These are phyloP conservation scores for Tachina grossa DNA, from an alignment of 2,888 invertebrate species.

Conservation along the genomic window DNA sequence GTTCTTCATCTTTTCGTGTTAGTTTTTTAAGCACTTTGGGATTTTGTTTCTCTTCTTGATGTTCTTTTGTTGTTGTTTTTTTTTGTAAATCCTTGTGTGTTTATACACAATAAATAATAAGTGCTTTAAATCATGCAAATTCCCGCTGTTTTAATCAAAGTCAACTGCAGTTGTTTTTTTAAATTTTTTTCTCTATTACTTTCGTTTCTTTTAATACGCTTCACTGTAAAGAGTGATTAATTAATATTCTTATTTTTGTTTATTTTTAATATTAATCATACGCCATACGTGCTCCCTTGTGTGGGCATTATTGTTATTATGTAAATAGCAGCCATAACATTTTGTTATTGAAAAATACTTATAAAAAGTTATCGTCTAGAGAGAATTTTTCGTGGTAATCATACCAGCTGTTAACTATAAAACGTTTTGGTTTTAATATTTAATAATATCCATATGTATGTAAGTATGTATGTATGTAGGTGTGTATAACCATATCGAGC, in stretches of 20 bases:
- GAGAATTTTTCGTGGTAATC: not conserved
- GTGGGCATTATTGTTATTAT: not conserved
- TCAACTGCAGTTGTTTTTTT: not conserved
- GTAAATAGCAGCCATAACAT: too few relatives aligned
- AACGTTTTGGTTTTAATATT: constrained; percentile 3
- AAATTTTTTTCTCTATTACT: not conserved
- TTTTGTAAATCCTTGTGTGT: not conserved
- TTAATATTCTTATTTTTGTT: constrained; percentile 27
- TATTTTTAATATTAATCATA: constrained; percentile 40
- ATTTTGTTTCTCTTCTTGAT: not conserved
- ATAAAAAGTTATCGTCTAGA: too few relatives aligned
- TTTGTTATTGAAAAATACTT: too few relatives aligned
- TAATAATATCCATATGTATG: not conserved
- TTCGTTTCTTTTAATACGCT: not conserved
- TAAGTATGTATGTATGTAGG: too few relatives aligned
- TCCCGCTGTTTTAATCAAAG: constrained; percentile 18
- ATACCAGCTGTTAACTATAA: constrained; percentile 17
- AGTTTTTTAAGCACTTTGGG: not conserved
- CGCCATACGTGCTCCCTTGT: not conserved
- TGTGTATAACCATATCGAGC: too few relatives aligned
- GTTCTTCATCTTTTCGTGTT: not conserved
- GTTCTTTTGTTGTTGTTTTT: constrained; percentile 4
- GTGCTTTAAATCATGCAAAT: not conserved
- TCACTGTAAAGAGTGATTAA: constrained; percentile 44
- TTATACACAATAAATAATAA: not conserved